Evolutionary conservation across 2,113 vertebrate species (phyloP).

Genomic region (Salvator merianae): DNA sequence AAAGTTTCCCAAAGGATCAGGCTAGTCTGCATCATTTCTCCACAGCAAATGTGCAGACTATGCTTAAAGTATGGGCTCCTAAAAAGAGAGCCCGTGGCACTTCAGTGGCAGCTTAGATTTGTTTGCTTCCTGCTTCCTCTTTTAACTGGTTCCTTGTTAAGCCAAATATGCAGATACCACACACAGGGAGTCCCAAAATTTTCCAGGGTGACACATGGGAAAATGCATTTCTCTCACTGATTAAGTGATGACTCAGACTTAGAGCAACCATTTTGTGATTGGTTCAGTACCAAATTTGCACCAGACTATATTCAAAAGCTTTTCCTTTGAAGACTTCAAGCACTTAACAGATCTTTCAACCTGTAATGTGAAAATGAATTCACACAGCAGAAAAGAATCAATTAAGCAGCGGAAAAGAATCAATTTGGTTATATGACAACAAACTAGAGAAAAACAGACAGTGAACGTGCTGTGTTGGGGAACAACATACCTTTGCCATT

Average conservation of each 20-base stretch:
- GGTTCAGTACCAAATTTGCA: not conserved
- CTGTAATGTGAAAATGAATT: not conserved
- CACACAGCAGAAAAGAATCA: not conserved
- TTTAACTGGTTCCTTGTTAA: not conserved
- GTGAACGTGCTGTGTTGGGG: not conserved
- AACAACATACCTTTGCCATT: slow-evolving; percentile 84
- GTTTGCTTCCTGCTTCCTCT: not conserved
- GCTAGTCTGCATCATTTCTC: not conserved
- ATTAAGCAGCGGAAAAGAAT: not conserved
- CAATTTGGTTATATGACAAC: not conserved
- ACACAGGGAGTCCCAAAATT: too few relatives aligned
- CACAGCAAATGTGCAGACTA: too few relatives aligned
- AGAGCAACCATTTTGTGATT: not conserved
- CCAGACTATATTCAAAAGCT: not conserved
- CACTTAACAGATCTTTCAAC: not conserved
- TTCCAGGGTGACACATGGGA: not conserved
- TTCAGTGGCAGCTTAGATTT: not conserved
- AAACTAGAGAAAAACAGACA: not conserved
- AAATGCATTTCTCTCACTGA: not conserved
- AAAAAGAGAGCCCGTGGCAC: too few relatives aligned
- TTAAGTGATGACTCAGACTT: not conserved
- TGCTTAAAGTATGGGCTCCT: too few relatives aligned
- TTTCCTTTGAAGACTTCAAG: not conserved
- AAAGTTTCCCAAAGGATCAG: not conserved
- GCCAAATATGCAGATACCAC: too few relatives aligned